Percentiles rank a stretch among this genome's conserved stretches.
Evolutionary conservation across 1,140 invertebrate species (phyloP).

Genomic region (Lepidurus packardi): DNA sequence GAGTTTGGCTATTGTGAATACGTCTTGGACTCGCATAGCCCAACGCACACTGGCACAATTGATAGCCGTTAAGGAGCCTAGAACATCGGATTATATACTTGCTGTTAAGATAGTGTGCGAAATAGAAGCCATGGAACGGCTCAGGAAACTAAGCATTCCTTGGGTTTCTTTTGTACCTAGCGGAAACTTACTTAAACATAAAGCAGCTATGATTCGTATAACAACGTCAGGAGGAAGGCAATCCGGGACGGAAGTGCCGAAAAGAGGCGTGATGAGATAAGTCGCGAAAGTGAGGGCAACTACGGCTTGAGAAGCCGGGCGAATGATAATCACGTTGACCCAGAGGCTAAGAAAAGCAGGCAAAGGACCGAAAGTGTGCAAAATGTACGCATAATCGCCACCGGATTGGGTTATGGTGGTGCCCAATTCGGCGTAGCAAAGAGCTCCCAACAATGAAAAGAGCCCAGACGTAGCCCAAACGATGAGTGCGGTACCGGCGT

Average conservation of each 20-base stretch:
- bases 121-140: neutral
- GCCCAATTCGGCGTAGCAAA: constrained; percentile 81
- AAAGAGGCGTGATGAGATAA: constrained; percentile 58
- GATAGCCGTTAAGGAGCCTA: constrained; percentile 78
- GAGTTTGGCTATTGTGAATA: constrained; percentile 85
- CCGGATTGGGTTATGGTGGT: constrained; percentile 74
- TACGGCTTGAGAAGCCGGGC: constrained; percentile 74
- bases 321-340: constrained; percentile 77
- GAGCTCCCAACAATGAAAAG: constrained; percentile 65
- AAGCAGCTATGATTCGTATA: constrained; percentile 40
- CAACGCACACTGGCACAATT: constrained; percentile 83
- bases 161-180: neutral
- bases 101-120: neutral
- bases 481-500: constrained; percentile 53
- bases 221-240: constrained; percentile 36
- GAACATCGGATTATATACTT: constrained; percentile 33
- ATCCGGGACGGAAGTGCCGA: constrained; percentile 34
- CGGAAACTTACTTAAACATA: constrained; percentile 39
- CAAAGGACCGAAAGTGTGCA: constrained; percentile 79
- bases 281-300: constrained; percentile 74
- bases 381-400: constrained; percentile 82
- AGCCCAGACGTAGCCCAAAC: constrained; percentile 69
- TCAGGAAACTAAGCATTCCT: neutral
- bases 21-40: constrained; percentile 81
- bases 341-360: constrained; percentile 81